Base-by-base conservation (phyloP, 2,888 invertebrate species). In the Phaonia tiefii region DNA sequence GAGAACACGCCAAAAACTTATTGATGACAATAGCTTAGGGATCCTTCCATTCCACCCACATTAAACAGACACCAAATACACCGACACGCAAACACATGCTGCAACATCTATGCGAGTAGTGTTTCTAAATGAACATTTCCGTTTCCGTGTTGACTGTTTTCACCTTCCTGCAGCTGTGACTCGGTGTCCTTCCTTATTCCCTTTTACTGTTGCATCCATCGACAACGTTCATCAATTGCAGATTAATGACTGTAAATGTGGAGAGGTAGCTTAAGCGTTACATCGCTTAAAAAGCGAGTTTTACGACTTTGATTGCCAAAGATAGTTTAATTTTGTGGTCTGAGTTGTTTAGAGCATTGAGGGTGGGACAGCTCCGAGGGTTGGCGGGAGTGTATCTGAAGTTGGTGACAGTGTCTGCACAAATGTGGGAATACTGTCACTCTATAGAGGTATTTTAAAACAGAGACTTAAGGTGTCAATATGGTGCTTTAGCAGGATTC, bases 181-280 rank as follows among this genome's bases (percentile, higher is more conserved):
- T 67, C 20, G 46, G 58, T 60, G 65, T 44, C 31, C n/a, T 42
- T 63, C 37, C 22, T 26, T 25, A 22, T 20, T 10, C 49, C 46
- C 10, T 37, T 42, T 20, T 8, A 60, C 60, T 31, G 58, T 39
- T 39, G 15, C 25, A 25, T 54, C 20, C 46, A 39, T 66, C 25
- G 26, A 31, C 31, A 31, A 5, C 56, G 56, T 60, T 54, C 87
- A 87, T 86, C 90, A 89, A 89, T 90, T 89, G 89, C 87, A 89
- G 88, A 89, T 90, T 89, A 89, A 89, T 89, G 90, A 87, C 85
- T 77, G 60, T 78, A 49, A 75, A 75, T 75, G 69, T 56, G 63
- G 63, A 25, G 63, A 25, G 44, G 54, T 20, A 80, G 66, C 71
- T 75, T 77, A 66, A 58, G 75, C 67, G 54, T 72, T 69, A 65